Base-by-base conservation (phyloP, 2,113 vertebrate species). In the Daphoenositta chrysoptera region DNA sequence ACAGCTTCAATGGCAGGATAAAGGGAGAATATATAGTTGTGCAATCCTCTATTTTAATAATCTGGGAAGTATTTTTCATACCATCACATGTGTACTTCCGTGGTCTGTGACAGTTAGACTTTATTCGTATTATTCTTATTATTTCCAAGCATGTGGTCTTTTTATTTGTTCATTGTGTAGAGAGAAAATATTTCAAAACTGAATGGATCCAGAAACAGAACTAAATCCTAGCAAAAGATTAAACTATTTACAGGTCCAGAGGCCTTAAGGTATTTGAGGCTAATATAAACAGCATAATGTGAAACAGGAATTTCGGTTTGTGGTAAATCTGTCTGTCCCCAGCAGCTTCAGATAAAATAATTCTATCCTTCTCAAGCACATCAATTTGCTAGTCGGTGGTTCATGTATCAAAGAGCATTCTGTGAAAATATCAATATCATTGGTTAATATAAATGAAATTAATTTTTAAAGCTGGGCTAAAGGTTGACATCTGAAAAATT, bases 391-490 rank as follows among this genome's bases (percentile, higher is more conserved):
- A 97, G 97, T 96, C 87, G 8, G 95, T 98, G 97, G 97, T 98
- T 98, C 98, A 98, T 98, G 98, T 98, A 98, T 98, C 98, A 98
- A 98, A 98, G 94, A 97, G 89, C 64, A 84, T 98, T 97, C 98
- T 98, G 97, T 98, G 98, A 98, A 98, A 98, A 98, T 98, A 98
- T 98, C 98, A 98, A 98, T 98, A 98, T 98, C 98, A 98, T 98
- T 98, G 98, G 98, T 98, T 98, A 98, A 98, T 98, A 98, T 98
- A 98, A 98, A 98, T 98, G 98, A 98, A 98, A 98, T 98, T 98
- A 98, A 98, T 98, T 98, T 98, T 98, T 98, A 98, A 98, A 98
- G 98, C 98, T 97, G 91, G 98, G 98, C 97, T 98, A 98, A 98
- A 98, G 98, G 98, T 98, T 98, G 98, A 98, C 98, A 98, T 97